These are phyloP conservation scores for Gephyroberyx darwinii DNA, from an alignment of 2,797 vertebrate species.

Conservation along the genomic window DNA sequence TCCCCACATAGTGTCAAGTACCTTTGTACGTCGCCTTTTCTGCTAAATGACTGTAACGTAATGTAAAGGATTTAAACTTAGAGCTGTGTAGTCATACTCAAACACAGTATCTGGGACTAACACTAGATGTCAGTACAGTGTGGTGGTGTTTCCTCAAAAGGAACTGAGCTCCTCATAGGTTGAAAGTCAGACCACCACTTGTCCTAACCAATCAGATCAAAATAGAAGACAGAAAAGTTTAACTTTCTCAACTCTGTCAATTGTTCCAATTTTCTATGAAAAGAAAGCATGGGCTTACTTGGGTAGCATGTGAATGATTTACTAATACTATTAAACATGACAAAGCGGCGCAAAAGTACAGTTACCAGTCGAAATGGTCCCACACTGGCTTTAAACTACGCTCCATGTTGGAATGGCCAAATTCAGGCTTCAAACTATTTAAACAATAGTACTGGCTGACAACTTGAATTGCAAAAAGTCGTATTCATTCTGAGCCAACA, in stretches of 20 bases:
- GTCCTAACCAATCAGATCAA: slow-evolving; percentile 76
- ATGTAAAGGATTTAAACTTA: neutral
- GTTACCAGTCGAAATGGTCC: no score
- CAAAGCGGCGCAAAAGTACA: no score
- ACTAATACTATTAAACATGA: no score
- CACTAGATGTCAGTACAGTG: slow-evolving; percentile 78
- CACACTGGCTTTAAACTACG: neutral
- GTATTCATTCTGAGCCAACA: neutral
- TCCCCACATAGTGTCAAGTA: no score
- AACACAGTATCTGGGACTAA: slow-evolving; percentile 42
- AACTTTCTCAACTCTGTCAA: slow-evolving; percentile 3
- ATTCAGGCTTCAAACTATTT: neutral
- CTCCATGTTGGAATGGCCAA: neutral
- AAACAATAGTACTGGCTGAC: no score
- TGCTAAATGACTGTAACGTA: no score
- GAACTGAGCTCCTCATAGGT: slow-evolving; percentile 54
- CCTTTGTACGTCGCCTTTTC: no score
- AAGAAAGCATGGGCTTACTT: neutral
- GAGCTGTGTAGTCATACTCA: neutral
- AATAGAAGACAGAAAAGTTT: slow-evolving; percentile 55
- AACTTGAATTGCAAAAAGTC: neutral
- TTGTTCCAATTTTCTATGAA: neutral
- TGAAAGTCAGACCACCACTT: slow-evolving; percentile 81
- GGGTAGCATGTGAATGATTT: neutral
- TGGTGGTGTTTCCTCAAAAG: slow-evolving; percentile 38